phyloP scores from a whole-genome alignment of 2,888 invertebrate genomes.

The Melanchra persicariae region DNA sequence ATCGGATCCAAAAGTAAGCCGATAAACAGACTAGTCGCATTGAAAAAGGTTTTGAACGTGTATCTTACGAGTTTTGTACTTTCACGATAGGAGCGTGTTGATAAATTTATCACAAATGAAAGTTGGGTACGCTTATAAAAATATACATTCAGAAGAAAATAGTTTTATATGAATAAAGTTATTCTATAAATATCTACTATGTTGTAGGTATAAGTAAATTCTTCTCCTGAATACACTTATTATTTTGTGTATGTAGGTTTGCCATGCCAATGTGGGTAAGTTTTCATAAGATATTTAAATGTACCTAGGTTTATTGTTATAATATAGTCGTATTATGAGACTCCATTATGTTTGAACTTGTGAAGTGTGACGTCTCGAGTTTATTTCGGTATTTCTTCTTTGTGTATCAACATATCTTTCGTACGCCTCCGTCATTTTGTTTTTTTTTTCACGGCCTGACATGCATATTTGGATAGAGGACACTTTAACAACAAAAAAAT shows the following conservation, averaged over 20 bases:
- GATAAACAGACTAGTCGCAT: background rate
- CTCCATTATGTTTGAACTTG: background rate
- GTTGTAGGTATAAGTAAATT: background rate
- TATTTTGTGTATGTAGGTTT: background rate
- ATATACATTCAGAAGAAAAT: background rate
- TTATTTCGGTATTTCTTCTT: background rate
- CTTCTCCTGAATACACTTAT: background rate
- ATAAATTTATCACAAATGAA: background rate
- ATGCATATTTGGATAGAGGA: no score
- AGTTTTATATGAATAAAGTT: background rate
- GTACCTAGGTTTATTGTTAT: background rate
- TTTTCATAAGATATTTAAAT: background rate
- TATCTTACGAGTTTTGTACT: background rate
- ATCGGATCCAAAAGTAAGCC: slow-evolving; percentile 3
- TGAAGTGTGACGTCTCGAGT: background rate
- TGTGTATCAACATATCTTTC: background rate
- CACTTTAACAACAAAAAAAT: no score
- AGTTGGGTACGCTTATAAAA: background rate
- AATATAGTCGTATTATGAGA: background rate
- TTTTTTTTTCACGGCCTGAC: no score
- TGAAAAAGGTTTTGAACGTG: background rate
- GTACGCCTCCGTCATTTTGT: background rate
- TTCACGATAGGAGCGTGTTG: background rate
- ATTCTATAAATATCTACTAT: background rate
- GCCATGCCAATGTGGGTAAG: background rate